Evolutionary conservation across 53 echinoderm and acorn worm genomes (phyloP).

Genomic region (Stichopus horrens): DNA sequence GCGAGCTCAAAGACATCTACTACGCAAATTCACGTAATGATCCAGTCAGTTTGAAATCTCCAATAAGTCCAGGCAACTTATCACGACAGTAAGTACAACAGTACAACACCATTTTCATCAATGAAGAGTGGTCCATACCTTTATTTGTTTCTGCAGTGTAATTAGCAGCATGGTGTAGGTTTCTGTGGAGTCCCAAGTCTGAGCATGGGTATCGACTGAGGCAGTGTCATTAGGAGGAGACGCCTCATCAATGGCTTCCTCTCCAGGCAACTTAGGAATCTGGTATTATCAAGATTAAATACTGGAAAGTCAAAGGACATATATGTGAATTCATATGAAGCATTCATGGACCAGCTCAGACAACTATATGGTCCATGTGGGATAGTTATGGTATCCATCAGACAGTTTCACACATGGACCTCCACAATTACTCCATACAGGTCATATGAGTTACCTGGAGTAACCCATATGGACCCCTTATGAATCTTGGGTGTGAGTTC

Average conservation of each 20-base stretch:
- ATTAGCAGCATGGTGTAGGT: constrained; percentile 62
- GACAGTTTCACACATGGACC: too few relatives aligned
- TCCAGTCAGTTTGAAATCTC: not conserved
- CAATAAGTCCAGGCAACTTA: not conserved
- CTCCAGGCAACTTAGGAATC: constrained; percentile 79
- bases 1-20: not conserved
- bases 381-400: too few relatives aligned
- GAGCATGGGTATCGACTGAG: constrained; percentile 46
- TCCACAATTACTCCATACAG: too few relatives aligned
- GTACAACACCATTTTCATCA: too few relatives aligned
- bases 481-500: too few relatives aligned
- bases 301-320: too few relatives aligned
- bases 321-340: too few relatives aligned
- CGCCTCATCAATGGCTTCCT: constrained; percentile 20
- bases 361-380: too few relatives aligned
- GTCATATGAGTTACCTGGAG: too few relatives aligned
- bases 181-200: constrained; percentile 51
- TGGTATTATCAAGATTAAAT: not conserved
- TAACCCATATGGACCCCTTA: too few relatives aligned
- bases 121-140: constrained; percentile 62
- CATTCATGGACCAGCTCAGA: too few relatives aligned
- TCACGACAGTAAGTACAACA: too few relatives aligned
- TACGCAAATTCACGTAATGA: not conserved
- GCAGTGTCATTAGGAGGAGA: constrained; percentile 57
- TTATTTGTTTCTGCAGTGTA: constrained; percentile 77